A percentile compares a stretch with the other conserved stretches of the same genome.
These are phyloP conservation scores for Chondrosia reniformis DNA, from an alignment of 37 sponge, comb jelly and placozoan genomes.

Conservation along the genomic window DNA sequence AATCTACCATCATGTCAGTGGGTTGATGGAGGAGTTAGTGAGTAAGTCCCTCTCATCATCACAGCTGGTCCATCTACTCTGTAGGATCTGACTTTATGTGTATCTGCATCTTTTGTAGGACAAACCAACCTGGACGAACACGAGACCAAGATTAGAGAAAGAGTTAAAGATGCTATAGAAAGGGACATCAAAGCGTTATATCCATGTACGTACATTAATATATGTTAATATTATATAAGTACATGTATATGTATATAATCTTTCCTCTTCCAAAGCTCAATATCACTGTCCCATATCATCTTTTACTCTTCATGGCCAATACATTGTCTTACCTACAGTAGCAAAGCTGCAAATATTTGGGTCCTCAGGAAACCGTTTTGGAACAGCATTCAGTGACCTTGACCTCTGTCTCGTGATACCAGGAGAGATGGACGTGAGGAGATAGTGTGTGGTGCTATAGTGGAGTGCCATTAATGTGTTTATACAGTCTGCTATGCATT, in stretches of 20 bases:
- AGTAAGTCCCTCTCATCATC: neutral
- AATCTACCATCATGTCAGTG: neutral
- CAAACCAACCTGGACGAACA: neutral
- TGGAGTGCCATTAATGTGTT: too few species aligned
- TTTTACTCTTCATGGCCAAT: neutral
- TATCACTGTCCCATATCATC: neutral
- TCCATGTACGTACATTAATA: neutral
- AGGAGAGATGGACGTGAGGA: neutral
- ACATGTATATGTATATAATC: neutral
- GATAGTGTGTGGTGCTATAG: too few species aligned
- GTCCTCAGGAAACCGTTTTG: constrained; percentile 91
- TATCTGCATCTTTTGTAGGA: neutral
- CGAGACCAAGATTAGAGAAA: neutral
- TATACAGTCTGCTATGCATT: too few species aligned
- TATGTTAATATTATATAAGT: neutral
- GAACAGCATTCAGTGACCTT: constrained; percentile 66
- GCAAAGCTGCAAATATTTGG: constrained; percentile 75
- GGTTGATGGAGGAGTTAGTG: neutral
- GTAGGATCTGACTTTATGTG: too few species aligned
- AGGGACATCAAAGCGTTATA: neutral
- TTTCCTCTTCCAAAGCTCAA: neutral
- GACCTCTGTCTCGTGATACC: constrained; percentile 69
- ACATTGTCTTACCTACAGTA: constrained; percentile 7
- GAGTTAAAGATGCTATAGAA: neutral
- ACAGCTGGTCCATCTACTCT: neutral